phyloP scores from a whole-genome alignment of 2,888 invertebrate species.

The Campopleginae sp. region DNA sequence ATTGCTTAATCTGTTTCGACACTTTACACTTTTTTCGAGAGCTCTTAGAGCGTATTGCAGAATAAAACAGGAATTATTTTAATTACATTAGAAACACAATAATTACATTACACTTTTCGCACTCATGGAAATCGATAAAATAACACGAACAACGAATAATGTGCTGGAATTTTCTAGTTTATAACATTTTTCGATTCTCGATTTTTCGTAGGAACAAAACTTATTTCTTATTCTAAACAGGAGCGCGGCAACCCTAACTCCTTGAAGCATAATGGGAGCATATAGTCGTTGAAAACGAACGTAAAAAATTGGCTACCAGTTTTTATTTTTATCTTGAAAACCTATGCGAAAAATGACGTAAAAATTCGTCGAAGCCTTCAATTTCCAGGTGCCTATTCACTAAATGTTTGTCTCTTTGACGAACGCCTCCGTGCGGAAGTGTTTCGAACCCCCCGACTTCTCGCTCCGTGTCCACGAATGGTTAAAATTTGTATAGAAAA shows the following conservation, averaged over 20 bases:
- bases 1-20: conserved; percentile 20
- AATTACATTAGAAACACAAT: too few species aligned
- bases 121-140: not conserved
- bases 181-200: not conserved
- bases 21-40: not conserved
- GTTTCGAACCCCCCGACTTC: not conserved
- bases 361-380: too few species aligned
- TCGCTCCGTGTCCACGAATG: not conserved
- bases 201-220: not conserved
- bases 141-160: not conserved
- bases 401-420: not conserved
- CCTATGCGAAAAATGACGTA: too few species aligned
- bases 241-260: too few species aligned
- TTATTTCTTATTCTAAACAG: not conserved
- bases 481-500: not conserved
- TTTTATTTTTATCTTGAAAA: too few species aligned
- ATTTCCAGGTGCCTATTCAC: not conserved
- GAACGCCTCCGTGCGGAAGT: not conserved
- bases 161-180: not conserved
- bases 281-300: too few species aligned
- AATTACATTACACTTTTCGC: not conserved
- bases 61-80: not conserved
- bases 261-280: too few species aligned
- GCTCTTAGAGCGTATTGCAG: not conserved
- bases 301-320: too few species aligned